A percentile compares a stretch with the other conserved stretches of the same genome.
These are phyloP conservation scores for Nothocercus nigrocapillus DNA, from an alignment of 2,113 vertebrate species.

Conservation along the genomic window DNA sequence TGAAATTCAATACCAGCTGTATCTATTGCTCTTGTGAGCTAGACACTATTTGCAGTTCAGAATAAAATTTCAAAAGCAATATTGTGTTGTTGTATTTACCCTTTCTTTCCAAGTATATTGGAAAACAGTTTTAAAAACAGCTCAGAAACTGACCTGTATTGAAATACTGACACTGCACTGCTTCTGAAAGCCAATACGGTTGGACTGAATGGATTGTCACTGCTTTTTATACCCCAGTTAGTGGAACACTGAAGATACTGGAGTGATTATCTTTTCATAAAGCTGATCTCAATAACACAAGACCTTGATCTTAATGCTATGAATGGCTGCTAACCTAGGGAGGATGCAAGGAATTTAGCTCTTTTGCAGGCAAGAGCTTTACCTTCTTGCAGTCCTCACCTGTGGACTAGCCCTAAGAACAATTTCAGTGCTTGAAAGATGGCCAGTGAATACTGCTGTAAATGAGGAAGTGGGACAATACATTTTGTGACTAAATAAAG, in stretches of 20 bases:
- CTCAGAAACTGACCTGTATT: neutral
- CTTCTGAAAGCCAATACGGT: neutral
- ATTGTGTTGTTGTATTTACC: accelerated
- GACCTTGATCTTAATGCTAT: neutral
- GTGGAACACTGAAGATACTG: neutral
- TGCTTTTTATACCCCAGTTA: neutral
- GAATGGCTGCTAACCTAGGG: neutral
- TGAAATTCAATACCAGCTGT: neutral
- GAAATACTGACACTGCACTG: too few relatives aligned
- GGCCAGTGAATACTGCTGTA: neutral
- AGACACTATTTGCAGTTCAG: neutral
- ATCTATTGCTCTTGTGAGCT: neutral
- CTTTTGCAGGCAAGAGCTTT: neutral
- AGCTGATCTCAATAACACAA: neutral
- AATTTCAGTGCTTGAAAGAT: neutral
- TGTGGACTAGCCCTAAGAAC: accelerated
- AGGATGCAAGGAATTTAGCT: neutral
- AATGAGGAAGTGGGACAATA: neutral
- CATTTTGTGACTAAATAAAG: neutral
- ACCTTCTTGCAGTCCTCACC: neutral
- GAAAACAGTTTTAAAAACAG: neutral
- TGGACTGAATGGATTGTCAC: neutral
- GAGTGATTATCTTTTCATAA: neutral
- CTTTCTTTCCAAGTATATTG: accelerated
- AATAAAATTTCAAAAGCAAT: neutral